These are phyloP conservation scores for mouse (Mus musculus) DNA, from an alignment of 2,113 vertebrate species.

Conservation along the genomic window GRCm39 chr12:29657501-29658000, in stretches of 20 bases:
- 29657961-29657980: too few relatives aligned
- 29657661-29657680: background rate
- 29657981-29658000: too few relatives aligned
- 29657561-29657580: background rate
- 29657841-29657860: background rate
- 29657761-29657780: background rate
- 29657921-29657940: background rate
- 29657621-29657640: background rate
- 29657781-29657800: background rate
- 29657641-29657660: background rate
- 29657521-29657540: background rate
- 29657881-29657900: background rate
- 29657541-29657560: background rate
- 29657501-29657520: background rate
- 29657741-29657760: background rate
- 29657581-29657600: background rate
- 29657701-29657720: background rate
- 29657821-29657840: too few relatives aligned
- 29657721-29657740: background rate
- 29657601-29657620: background rate
- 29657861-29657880: background rate
- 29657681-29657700: background rate
- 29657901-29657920: background rate
- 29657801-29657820: background rate
- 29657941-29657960: fast-evolving